Evolutionary conservation across 1,140 invertebrate species (phyloP), one percentile per base, ranked within the genome.

Genomic region (Lepidurus apus): DNA sequence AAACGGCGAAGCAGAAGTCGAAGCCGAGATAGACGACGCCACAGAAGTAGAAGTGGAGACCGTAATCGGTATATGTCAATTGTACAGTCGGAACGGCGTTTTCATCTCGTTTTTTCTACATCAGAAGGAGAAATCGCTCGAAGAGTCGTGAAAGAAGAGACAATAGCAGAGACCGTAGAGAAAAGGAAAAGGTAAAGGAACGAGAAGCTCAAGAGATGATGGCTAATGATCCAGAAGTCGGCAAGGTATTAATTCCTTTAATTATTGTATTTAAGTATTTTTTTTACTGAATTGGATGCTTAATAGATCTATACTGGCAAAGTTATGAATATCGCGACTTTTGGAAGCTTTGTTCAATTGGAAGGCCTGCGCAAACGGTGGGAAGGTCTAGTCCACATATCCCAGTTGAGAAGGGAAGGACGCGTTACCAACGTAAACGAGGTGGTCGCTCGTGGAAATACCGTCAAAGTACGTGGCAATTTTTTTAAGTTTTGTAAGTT

Each of bases 381-480:
- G 90, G 98, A 99, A 86, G 98, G 98, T 2, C 87, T 99, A 0
- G 96, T 98, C 9, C 98, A 99, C 83, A 98, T 99, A 81, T 99
- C 97, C 11, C 96, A 99, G 86, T 85, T 98, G 34, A 85, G 96
- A 45, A 88, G 93, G 74, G 96, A 98, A 86, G 97, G 97, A 0
- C 88, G 97, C 81, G 97, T 99, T 9, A 95, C 93, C 1, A 94
- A 93, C 87, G 97, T 98, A 0, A 91, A 91, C 7, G 98, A 99
- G 87, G 96, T 99, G 34, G 95, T 99, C 0, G 89, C 89, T 11
- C 88, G 94, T 81, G 96, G 96, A 47, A 92, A 95, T 82, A 95
- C 91, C 87, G 96, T 99, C 0, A 96, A 95, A 87, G 93, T 65
- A 65, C 1, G 95, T 81, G 81, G 81, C 80, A 77, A 74, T 73